These are phyloP conservation scores for Chloroceryle inda DNA, from an alignment of 2,797 vertebrate species.

Conservation along the genomic window DNA sequence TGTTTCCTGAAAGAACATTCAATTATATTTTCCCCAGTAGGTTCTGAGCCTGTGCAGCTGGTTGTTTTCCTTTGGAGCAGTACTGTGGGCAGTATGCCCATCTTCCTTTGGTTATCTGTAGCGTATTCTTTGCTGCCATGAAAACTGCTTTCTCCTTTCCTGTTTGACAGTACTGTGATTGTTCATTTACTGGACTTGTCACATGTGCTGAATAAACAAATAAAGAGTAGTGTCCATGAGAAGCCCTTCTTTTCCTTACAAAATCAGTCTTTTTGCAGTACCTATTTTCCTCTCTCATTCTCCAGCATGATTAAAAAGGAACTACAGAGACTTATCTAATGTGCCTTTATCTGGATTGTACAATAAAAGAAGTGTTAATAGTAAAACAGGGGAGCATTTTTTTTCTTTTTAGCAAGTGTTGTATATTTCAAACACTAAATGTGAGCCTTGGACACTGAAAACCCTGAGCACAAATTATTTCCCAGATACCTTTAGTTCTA, in stretches of 20 bases:
- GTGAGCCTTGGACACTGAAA: background rate
- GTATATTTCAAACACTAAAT: background rate
- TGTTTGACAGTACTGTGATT: constrained; percentile 31
- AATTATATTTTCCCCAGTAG: background rate
- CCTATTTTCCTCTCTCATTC: background rate
- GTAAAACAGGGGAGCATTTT: background rate
- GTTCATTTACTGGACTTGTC: background rate
- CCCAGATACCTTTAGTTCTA: background rate
- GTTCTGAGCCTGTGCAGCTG: background rate
- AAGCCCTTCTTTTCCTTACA: background rate
- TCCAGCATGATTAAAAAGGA: background rate
- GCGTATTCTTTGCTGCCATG: background rate
- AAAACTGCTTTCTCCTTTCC: constrained; percentile 22
- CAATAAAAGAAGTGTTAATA: background rate
- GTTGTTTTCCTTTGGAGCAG: background rate
- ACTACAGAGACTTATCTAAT: background rate
- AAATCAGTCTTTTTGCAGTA: background rate
- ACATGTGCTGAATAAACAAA: background rate
- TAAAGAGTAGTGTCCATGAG: background rate
- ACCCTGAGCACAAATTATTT: background rate
- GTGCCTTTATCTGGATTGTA: background rate
- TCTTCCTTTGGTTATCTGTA: constrained; percentile 29
- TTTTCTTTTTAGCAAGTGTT: background rate
- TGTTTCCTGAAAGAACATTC: background rate
- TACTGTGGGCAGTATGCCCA: background rate